Base-by-base conservation (phyloP, 2,113 vertebrate genomes). In the Seriola rivoliana region DNA sequence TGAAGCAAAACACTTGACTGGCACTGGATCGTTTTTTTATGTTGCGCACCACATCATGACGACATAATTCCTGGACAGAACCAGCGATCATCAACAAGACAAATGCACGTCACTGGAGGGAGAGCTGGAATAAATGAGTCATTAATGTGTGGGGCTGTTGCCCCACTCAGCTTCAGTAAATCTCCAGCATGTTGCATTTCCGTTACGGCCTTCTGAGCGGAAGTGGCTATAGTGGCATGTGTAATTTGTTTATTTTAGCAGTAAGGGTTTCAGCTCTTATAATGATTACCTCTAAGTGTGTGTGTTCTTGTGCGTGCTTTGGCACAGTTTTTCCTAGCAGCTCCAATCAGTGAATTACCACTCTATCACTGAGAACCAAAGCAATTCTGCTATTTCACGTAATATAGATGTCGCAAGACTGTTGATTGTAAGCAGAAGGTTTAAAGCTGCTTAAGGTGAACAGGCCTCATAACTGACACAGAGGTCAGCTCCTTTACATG, bases 201-300 rank as follows among this genome's bases (percentile, higher is more conserved):
- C 52, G 34, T 19, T 44, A 3, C 17, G 52, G 23, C 34, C 17
- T 25, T 55, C 71, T 75, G 17, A 34, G 21, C 10, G 40, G 40
- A 42, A 62, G 23, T 76, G 84, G 59, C 66, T 71, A 29, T 4
- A 5, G 52, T 36, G 25, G n/a, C n/a, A 75, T 14, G 74, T 66
- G 32, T 78, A 82, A 89, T 84, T 82, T 65, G 89, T 74, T 83
- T 84, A 34, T 65, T 76, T 85, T 93, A 88, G 92, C 87, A 2
- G 25, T 0, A 19, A 38, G 1, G 11, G 19, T 4, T 40, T 21
- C 8, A 17, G 57, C 75, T 73, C 71, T 79, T 44, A 14, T n/a
- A 48, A 59, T 48, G 42, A 88, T 87, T 75, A 80, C 69, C 68
- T 38, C 8, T 14, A 42, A 71, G 34, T 73, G 77, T 71, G 74